Evolutionary conservation across 2,888 invertebrate genomes (phyloP).

Genomic region (Heliconius aoede): DNA sequence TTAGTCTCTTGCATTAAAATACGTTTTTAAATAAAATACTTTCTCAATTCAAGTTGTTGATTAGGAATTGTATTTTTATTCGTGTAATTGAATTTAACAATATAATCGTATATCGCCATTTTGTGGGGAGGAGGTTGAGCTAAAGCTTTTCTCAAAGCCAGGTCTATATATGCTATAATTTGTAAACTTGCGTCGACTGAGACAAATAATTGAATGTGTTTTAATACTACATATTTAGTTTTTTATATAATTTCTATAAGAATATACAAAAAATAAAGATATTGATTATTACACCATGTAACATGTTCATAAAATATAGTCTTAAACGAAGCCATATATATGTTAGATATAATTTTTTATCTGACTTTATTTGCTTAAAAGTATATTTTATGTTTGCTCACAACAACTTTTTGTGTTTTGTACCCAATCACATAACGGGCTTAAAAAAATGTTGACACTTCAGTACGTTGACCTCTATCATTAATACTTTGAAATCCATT

Average conservation of each 20-base stretch:
- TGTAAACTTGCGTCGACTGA: no score
- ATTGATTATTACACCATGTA: background rate
- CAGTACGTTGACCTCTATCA: slow-evolving; percentile 13
- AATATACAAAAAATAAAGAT: background rate
- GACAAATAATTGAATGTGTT: no score
- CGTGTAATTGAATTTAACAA: no score
- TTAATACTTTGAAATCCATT: background rate
- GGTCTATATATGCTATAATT: background rate
- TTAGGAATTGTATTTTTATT: slow-evolving; percentile 11
- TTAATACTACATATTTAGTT: background rate
- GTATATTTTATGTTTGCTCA: background rate
- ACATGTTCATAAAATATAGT: slow-evolving; percentile 1
- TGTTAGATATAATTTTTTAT: no score
- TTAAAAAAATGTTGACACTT: background rate
- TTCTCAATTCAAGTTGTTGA: slow-evolving; percentile 5
- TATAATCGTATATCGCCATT: no score
- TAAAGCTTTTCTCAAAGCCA: background rate
- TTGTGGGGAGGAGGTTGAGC: background rate
- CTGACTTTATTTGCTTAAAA: background rate
- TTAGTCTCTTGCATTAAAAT: slow-evolving; percentile 5
- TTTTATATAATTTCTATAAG: background rate
- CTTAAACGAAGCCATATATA: background rate
- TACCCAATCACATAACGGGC: slow-evolving; percentile 8
- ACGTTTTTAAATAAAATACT: slow-evolving; percentile 15
- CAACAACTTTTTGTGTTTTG: background rate